These are phyloP conservation scores for Spodoptera litura DNA, from an alignment of 1,140 invertebrate genomes.

Conservation along the genomic window DNA sequence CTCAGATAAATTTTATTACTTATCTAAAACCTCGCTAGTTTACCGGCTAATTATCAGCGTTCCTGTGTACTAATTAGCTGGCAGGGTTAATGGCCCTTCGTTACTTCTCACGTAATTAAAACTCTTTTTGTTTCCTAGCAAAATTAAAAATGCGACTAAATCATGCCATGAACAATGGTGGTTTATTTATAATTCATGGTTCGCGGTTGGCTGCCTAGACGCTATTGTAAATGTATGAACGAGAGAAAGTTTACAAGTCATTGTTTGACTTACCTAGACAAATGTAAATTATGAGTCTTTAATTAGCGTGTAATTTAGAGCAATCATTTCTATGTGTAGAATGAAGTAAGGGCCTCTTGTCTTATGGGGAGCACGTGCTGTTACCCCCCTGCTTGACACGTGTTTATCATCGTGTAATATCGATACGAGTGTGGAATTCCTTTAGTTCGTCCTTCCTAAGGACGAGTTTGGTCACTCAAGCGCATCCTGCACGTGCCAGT, in stretches of 20 bases:
- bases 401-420: conserved; percentile 20
- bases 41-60: conserved; percentile 28
- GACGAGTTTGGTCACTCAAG: conserved; percentile 40
- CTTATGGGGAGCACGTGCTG: neutral
- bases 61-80: conserved; percentile 39
- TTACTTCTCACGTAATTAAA: conserved; percentile 49
- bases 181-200: conserved; percentile 71
- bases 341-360: neutral
- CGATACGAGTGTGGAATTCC: conserved; percentile 11
- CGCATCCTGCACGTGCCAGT: conserved; percentile 46
- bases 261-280: conserved; percentile 44
- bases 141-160: conserved; percentile 67
- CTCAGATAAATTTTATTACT: conserved; percentile 18
- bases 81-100: conserved; percentile 47
- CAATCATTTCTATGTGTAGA: conserved; percentile 15
- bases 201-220: conserved; percentile 60
- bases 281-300: conserved; percentile 41
- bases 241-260: conserved; percentile 46
- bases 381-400: neutral
- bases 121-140: conserved; percentile 52
- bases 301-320: conserved; percentile 31
- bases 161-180: conserved; percentile 63
- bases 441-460: conserved; percentile 46
- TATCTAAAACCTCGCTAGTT: neutral
- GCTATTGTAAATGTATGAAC: conserved; percentile 37